Conservation (phyloP, 1,140 invertebrate species). For the Bilobella aurantiaca region DNA sequence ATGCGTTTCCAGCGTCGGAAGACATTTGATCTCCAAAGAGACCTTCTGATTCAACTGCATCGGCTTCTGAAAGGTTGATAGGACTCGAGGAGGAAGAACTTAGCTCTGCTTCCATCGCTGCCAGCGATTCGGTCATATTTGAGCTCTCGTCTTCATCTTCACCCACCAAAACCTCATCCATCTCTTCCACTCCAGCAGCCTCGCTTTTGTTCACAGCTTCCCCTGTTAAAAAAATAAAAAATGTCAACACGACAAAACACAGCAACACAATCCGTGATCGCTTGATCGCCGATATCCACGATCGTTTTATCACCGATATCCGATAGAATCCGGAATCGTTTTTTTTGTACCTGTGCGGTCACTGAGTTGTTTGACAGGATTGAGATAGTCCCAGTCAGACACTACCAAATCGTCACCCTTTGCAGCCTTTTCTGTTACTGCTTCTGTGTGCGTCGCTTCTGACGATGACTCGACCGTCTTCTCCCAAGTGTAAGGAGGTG, state of each 20-base stretch:
- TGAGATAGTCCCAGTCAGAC: conserved; percentile 22
- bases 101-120: conserved; percentile 7
- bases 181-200: background rate
- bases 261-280: no score
- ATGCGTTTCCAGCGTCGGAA: background rate
- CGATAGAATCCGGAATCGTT: no score
- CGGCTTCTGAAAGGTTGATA: background rate
- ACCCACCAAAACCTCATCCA: conserved; percentile 31
- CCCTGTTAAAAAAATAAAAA: background rate
- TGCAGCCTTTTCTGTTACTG: background rate
- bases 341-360: no score
- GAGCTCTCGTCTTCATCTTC: conserved; percentile 28
- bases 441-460: background rate
- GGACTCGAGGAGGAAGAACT: conserved; percentile 22
- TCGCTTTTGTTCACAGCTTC: background rate
- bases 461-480: background rate
- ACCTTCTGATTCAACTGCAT: background rate
- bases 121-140: conserved; percentile 10
- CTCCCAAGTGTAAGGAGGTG: conserved; percentile 10
- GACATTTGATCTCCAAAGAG: background rate
- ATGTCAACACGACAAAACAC: background rate
- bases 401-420: conserved; percentile 15
- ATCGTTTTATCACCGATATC: no score
- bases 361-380: no score
- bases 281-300: no score